Base-by-base conservation (phyloP, 2,888 invertebrate species). In the Stenodera caucasica region DNA sequence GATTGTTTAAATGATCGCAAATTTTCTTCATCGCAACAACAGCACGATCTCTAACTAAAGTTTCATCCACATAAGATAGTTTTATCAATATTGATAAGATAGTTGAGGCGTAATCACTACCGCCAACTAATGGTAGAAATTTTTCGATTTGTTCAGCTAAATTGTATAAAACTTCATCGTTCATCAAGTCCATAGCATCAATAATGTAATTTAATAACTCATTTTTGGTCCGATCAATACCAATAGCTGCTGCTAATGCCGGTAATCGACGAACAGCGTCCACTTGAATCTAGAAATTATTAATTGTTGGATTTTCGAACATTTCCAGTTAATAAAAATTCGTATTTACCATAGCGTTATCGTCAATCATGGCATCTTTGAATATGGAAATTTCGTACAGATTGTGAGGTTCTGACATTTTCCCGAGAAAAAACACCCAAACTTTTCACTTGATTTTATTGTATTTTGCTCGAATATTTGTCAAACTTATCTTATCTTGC, bases 241-340 rank as follows among this genome's bases (percentile, higher is more conserved):
- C 78, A 12, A 79, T 55, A 11, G 71, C 71, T 26, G 71, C 67
- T 0, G 78, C 78, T 30, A 79, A 61, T 0, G 70, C 58, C 23
- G 73, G 64, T 7, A 78, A 65, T 45, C 71, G 72, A 59, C 72
- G 75, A 0, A 76, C 70, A 23, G 75, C 72, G 33, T 70, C 67
- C 14, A 78, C 61, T 67, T 78, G 77, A 1, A 75, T 82, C 86
- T 87, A 82, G 83, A 85, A 69, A 57, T 23, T 23, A 50, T 18
- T 18, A 35, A 12, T 50, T 23, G 1, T n/a, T 15, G 9, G 15
- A 32, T 15, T 7, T 18, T 26, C 26, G 3, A 53, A 32, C 35
- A 51, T 30, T 53, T 4, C n/a, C n/a, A 23, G 6, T 12, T 32
- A 14, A 30, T 37, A 15, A 30, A 54, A 33, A 45, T 23, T 53